These are phyloP conservation scores for Tiliqua scincoides DNA, from an alignment of 2,113 vertebrate species.

Conservation along the genomic window DNA sequence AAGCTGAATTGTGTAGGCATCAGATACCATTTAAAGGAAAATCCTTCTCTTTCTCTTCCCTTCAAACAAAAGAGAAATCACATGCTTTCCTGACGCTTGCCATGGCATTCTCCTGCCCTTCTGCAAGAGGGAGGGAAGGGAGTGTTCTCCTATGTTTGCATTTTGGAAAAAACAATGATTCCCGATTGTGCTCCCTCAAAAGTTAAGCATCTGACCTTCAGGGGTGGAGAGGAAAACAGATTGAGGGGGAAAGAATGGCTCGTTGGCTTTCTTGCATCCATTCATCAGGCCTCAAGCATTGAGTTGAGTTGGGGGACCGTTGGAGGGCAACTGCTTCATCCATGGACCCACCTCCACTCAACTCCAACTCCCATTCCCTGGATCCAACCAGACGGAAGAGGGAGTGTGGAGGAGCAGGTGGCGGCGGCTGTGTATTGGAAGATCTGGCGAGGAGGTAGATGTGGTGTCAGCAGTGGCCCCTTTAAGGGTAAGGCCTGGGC, in stretches of 20 bases:
- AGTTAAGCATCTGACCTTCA: not conserved
- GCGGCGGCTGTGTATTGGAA: too few species aligned
- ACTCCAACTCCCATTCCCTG: too few species aligned
- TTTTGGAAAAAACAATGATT: not conserved
- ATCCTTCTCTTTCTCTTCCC: constrained; percentile 2
- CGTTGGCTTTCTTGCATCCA: too few species aligned
- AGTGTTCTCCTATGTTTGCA: not conserved
- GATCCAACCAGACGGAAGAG: too few species aligned
- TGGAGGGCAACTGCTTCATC: too few species aligned
- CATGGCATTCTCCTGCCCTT: not conserved
- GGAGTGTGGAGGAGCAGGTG: too few species aligned
- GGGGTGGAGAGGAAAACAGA: not conserved
- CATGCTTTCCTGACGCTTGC: accelerated
- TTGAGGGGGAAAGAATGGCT: not conserved
- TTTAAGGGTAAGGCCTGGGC: too few species aligned
- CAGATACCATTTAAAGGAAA: constrained; percentile 21
- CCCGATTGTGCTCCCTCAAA: not conserved
- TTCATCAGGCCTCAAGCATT: too few species aligned
- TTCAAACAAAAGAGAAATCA: not conserved
- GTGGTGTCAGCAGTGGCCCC: too few species aligned
- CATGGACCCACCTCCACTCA: too few species aligned
- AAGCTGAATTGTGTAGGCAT: not conserved
- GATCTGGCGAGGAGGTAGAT: too few species aligned
- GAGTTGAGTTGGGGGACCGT: too few species aligned
- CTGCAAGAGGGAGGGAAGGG: not conserved